Conservation (phyloP, 2,797 vertebrate genomes). For the Typhlichthys eigenmanni region DNA sequence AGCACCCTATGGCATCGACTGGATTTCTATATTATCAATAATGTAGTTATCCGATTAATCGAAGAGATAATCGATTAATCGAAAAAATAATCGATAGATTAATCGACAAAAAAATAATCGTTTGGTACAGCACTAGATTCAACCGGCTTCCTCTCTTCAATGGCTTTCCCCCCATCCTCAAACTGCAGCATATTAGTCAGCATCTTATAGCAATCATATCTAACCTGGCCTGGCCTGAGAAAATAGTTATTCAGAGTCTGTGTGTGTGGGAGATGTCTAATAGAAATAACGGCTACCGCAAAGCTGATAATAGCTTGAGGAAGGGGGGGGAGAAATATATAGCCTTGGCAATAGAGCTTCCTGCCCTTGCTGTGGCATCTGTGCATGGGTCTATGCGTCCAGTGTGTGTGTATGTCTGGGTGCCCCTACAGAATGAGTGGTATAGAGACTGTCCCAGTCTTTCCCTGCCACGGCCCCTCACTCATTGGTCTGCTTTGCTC, state of each 20-base stretch:
- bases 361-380: slow-evolving; percentile 24
- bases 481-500: slow-evolving; percentile 61
- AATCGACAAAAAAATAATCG: too few relatives aligned
- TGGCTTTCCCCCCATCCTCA: slow-evolving; percentile 46
- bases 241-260: not conserved
- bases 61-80: too few relatives aligned
- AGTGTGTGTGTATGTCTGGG: slow-evolving; percentile 31
- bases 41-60: too few relatives aligned
- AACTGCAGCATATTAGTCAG: slow-evolving; percentile 55
- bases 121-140: too few relatives aligned
- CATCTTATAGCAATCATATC: slow-evolving; percentile 30
- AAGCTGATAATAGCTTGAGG: not conserved
- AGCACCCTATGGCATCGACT: too few relatives aligned
- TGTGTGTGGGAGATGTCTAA: slow-evolving; percentile 17
- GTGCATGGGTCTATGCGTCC: slow-evolving; percentile 11
- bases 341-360: slow-evolving; percentile 33
- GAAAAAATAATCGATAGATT: too few relatives aligned
- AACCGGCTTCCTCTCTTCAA: slow-evolving; percentile 36
- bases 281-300: slow-evolving; percentile 36
- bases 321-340: slow-evolving; percentile 5
- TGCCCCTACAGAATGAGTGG: slow-evolving; percentile 26
- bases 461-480: slow-evolving; percentile 56
- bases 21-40: too few relatives aligned
- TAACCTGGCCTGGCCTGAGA: slow-evolving; percentile 24
- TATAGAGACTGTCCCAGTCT: slow-evolving; percentile 27